Percentiles rank a stretch among this genome's conserved stretches.
Conservation (phyloP, 2,888 invertebrate species). For the Leptopilina syphax region DNA sequence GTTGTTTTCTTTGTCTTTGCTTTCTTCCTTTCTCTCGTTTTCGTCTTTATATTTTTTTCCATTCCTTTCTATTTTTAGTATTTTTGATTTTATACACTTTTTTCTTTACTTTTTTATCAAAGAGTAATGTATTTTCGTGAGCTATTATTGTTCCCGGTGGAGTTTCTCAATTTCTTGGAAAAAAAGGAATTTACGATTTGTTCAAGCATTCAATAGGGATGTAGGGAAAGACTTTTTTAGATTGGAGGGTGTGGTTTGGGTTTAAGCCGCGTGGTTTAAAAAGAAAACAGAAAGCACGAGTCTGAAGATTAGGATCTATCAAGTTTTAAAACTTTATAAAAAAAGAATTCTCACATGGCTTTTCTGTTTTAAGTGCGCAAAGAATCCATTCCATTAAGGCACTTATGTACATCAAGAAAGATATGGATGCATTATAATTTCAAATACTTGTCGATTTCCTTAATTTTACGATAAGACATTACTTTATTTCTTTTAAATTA, state of each 20-base stretch:
- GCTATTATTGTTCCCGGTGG: not conserved
- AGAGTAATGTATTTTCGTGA: not conserved
- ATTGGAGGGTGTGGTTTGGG: not conserved
- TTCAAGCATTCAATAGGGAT: not conserved
- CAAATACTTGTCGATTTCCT: not conserved
- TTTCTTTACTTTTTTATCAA: not conserved
- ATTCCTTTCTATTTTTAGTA: too few species aligned
- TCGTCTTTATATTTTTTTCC: too few species aligned
- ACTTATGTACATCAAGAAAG: not conserved
- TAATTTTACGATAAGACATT: not conserved
- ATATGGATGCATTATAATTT: not conserved
- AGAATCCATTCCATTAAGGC: conserved; percentile 2
- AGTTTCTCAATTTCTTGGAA: conserved; percentile 25
- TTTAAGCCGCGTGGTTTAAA: too few species aligned
- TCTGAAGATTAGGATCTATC: conserved; percentile 11
- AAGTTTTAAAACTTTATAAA: not conserved
- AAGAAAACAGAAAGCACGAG: not conserved
- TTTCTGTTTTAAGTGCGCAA: not conserved
- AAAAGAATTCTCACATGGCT: not conserved
- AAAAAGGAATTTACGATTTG: conserved; percentile 20
- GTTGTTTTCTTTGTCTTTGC: too few species aligned
- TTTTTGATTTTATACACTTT: not conserved
- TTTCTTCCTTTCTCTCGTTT: too few species aligned
- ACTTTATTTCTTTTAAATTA: too few species aligned
- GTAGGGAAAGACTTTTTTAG: not conserved